phyloP scores from a whole-genome alignment of 37 sponge, comb jelly and placozoan genomes.

The Mnemiopsis leidyi region DNA sequence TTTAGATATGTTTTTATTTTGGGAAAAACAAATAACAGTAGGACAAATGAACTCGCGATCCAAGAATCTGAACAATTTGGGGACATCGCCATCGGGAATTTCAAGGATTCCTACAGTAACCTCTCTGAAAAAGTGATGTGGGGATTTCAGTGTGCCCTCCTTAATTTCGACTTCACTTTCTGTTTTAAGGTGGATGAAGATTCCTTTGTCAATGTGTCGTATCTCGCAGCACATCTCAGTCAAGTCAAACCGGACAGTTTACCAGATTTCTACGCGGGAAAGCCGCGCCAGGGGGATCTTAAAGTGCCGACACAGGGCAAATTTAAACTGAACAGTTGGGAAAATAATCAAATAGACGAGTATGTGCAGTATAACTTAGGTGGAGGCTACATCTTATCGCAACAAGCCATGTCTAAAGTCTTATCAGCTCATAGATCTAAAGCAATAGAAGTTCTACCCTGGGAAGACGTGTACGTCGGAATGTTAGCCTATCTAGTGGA shows the following conservation, averaged over 20 bases:
- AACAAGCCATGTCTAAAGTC: background rate
- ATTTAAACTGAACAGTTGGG: background rate
- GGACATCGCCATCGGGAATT: constrained; percentile 11
- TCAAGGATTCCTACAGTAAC: background rate
- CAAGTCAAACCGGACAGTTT: background rate
- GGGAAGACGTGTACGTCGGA: constrained; percentile 49
- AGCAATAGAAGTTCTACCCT: background rate
- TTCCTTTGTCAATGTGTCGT: constrained; percentile 33
- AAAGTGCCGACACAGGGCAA: constrained; percentile 18
- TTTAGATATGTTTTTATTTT: constrained; percentile 32
- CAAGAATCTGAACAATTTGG: background rate
- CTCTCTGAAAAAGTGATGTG: constrained; percentile 4
- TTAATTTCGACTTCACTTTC: background rate
- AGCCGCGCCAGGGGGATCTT: constrained; percentile 57
- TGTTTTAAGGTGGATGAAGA: constrained; percentile 50
- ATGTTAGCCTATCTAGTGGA: constrained; percentile 12
- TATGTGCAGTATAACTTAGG: constrained; percentile 41
- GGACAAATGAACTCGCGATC: background rate
- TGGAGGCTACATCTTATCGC: constrained; percentile 39
- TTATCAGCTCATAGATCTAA: background rate
- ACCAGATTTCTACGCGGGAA: constrained; percentile 16
- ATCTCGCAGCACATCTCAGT: background rate
- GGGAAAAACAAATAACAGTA: background rate
- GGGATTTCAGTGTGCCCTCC: background rate
- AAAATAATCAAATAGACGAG: background rate